Evolutionary conservation across 2,797 vertebrate genomes (phyloP).

Genomic region (Hybognathus amarus): DNA sequence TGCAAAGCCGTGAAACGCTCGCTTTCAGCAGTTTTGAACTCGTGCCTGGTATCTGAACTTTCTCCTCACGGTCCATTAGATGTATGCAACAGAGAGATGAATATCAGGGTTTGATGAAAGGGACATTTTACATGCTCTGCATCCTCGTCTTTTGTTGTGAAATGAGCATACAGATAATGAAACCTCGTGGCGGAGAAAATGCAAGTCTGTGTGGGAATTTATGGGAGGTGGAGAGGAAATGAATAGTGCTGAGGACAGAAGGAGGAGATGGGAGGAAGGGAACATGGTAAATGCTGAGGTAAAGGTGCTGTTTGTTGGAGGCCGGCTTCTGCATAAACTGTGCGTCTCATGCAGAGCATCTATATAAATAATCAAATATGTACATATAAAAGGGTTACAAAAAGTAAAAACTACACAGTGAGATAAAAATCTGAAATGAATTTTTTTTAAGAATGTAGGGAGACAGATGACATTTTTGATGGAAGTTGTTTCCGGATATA

Average conservation of each 20-base stretch:
- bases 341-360: no score
- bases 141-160: slow-evolving; percentile 50
- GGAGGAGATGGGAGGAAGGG: slow-evolving; percentile 5
- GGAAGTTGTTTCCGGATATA: no score
- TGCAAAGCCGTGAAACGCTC: slow-evolving; percentile 69
- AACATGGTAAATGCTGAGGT: slow-evolving; percentile 10
- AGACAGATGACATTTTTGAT: no score
- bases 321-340: background rate
- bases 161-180: slow-evolving; percentile 57
- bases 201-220: slow-evolving; percentile 3
- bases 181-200: slow-evolving; percentile 32
- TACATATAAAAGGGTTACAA: no score
- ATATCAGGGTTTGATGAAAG: slow-evolving; percentile 61
- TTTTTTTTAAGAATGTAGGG: background rate
- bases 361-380: no score
- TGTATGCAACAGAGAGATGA: slow-evolving; percentile 48
- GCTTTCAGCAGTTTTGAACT: slow-evolving; percentile 62
- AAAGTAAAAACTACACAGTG: no score
- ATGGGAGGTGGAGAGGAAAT: background rate
- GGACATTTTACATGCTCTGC: slow-evolving; percentile 58
- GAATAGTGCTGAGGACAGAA: slow-evolving; percentile 33
- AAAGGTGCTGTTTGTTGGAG: background rate
- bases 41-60: slow-evolving; percentile 69
- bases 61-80: slow-evolving; percentile 69
- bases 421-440: no score